Conservation (phyloP, 2,113 vertebrate genomes). For the Gallinago jamesoni region DNA sequence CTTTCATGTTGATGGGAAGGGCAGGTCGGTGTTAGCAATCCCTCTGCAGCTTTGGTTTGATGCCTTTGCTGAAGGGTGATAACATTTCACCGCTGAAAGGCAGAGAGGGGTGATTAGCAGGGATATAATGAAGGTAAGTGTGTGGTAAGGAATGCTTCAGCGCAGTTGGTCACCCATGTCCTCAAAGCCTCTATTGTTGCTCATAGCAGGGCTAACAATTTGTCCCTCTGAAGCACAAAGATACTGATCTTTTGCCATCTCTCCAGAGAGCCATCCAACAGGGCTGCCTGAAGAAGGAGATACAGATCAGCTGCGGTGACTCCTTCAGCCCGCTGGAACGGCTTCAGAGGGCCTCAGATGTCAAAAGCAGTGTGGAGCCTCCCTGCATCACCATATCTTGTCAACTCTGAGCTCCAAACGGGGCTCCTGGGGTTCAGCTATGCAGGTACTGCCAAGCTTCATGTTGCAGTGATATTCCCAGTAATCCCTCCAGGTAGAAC, state of each 20-base stretch:
- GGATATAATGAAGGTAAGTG: background rate
- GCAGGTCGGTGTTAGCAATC: background rate
- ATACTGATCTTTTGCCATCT: background rate
- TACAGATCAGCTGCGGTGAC: background rate
- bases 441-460: background rate
- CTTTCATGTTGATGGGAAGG: background rate
- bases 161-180: background rate
- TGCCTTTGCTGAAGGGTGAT: background rate
- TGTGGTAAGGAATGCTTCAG: background rate
- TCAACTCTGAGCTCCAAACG: accelerated
- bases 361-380: background rate
- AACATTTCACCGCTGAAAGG: conserved; percentile 12
- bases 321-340: background rate
- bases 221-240: background rate
- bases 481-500: background rate
- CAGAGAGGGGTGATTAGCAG: background rate
- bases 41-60: background rate
- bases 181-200: conserved; percentile 51
- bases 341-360: background rate
- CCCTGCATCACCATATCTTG: background rate
- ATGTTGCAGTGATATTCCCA: background rate
- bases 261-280: background rate
- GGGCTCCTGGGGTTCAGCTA: background rate
- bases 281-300: background rate
- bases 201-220: background rate